Evolutionary conservation across 2,888 invertebrate species (phyloP), one percentile per base, ranked within the genome.

Genomic region (Oxytorus armatus): DNA sequence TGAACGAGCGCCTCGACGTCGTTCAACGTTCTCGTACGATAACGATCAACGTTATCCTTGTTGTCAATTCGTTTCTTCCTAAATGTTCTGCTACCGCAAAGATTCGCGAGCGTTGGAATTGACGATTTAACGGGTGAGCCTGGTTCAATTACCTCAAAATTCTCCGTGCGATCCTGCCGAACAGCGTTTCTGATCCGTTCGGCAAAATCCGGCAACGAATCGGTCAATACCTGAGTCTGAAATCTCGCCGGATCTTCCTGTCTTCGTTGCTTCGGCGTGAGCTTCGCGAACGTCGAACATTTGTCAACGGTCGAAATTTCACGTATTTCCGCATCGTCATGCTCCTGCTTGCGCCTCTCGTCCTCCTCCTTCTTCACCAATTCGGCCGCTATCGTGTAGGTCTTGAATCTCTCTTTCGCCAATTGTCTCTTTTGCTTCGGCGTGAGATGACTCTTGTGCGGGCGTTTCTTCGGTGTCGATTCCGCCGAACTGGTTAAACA

Each of bases 371-470:
- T 92, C 85, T 92, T 92, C 1, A 93, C 92, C 87, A 95, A 92
- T 77, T 93, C 94, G 0, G 94, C 95, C 0, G 95, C 95, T 47
- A 97, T 96, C 0, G 96, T 97, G 88, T 97, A 97, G 0, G 97
- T 97, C 89, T 95, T 96, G 89, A 95, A 97, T 79, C 97, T 94
- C 86, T 97, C 96, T 88, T 96, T 96, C 1, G 95, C 94, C 42
- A 95, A 91, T 84, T 94, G 95, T 47, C 97, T 93, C 87, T 95
- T 95, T 88, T 97, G 96, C 90, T 96, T 97, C 0, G 96, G 96
- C 0, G 96, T 97, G 77, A 96, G 88, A 16, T 84, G 81, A 70
- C 51, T 85, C 0, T 92, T 88, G 69, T 92, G 91, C 2, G 81
- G 69, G 29, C 93, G 93, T 86, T 94, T 95, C 84, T 95, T 95